Percentiles rank a stretch among this genome's conserved stretches.
Conservation (phyloP, 2,113 vertebrate genomes). For the Callithrix jacchus region DNA sequence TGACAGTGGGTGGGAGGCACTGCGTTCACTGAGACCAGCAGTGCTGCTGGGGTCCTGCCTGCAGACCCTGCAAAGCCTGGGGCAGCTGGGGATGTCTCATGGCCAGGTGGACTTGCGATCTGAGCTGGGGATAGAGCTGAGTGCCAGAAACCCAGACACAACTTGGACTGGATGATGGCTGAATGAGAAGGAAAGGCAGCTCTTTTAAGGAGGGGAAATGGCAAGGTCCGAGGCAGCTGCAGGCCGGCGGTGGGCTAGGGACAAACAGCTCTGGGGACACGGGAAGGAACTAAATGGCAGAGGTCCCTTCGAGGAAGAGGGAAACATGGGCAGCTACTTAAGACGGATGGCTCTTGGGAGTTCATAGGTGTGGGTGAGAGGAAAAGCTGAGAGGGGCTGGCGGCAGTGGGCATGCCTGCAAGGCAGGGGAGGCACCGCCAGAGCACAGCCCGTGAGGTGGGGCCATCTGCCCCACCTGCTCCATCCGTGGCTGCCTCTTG, state of each 20-base stretch:
- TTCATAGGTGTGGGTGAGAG: neutral
- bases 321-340: no score
- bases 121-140: neutral
- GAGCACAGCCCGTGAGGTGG: neutral
- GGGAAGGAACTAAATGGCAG: neutral
- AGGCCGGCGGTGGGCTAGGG: neutral
- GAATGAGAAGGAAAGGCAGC: neutral
- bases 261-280: fast-evolving
- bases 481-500: neutral
- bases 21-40: no score
- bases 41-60: neutral
- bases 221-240: neutral
- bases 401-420: neutral
- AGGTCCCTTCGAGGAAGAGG: neutral
- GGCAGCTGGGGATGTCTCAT: neutral
- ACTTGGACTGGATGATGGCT: neutral
- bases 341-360: neutral
- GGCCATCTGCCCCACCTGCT: fast-evolving
- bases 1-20: neutral
- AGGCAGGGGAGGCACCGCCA: neutral
- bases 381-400: neutral
- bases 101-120: neutral
- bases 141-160: neutral
- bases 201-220: neutral
- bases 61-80: neutral